Conservation (phyloP, 23 tunicate genomes). For the Diplosoma virens region DNA sequence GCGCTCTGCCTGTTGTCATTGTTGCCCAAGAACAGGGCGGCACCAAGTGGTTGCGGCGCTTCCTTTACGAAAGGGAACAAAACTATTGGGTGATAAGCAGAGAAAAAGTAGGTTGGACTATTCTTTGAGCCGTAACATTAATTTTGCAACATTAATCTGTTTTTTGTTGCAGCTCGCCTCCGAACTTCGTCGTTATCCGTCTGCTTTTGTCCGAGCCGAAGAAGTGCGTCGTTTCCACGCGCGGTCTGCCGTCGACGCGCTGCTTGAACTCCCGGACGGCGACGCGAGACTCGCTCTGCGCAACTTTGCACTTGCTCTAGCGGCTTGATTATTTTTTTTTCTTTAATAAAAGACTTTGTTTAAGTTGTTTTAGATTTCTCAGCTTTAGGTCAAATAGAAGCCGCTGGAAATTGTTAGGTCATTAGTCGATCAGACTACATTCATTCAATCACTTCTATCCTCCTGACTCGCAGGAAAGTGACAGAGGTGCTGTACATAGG, state of each 20-base stretch:
- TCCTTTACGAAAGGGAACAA: slow-evolving; percentile 1
- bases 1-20: slow-evolving; percentile 41
- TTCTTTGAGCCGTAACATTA: too few relatives aligned
- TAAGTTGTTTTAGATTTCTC: too few relatives aligned
- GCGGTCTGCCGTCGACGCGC: not conserved
- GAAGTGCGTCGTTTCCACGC: not conserved
- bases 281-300: not conserved
- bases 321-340: not conserved
- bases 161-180: not conserved
- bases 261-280: slow-evolving; percentile 5
- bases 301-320: not conserved
- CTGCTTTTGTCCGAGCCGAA: not conserved
- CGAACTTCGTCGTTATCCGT: not conserved
- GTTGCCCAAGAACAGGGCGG: slow-evolving; percentile 33
- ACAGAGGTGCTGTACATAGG: too few relatives aligned
- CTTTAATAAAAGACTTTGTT: not conserved
- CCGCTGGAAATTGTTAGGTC: too few relatives aligned
- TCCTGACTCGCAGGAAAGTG: too few relatives aligned
- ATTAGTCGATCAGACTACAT: too few relatives aligned
- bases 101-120: not conserved
- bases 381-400: too few relatives aligned
- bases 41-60: slow-evolving; percentile 25
- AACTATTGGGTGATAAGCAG: not conserved
- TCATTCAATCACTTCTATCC: too few relatives aligned
- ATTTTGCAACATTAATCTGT: too few relatives aligned